Percentiles rank a stretch among this genome's conserved stretches.
Evolutionary conservation across 2,888 invertebrate species (phyloP).

Genomic region (Diachrysia chrysitis): DNA sequence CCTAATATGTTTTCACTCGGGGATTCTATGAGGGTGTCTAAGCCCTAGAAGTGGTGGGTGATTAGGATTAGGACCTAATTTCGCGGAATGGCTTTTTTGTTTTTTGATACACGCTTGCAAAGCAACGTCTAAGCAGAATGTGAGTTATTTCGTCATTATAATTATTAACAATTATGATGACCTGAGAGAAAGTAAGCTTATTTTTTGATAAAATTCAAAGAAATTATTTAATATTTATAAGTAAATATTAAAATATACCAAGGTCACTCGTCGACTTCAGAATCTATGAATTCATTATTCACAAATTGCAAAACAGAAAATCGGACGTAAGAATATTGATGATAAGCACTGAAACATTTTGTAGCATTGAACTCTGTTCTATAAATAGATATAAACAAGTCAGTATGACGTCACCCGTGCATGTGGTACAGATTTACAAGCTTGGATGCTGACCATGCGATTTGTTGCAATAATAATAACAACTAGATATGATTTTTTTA

Average conservation of each 20-base stretch:
- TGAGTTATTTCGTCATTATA: not conserved
- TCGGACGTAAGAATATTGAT: slow-evolving; percentile 16
- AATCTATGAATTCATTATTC: not conserved
- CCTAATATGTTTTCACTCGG: not conserved
- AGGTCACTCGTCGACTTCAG: not conserved
- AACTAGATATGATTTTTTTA: not conserved
- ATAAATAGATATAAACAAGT: slow-evolving; percentile 55
- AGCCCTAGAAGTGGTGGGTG: not conserved
- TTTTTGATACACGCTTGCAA: not conserved
- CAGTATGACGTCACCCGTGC: slow-evolving; percentile 51
- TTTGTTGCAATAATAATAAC: not conserved
- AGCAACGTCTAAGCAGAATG: too few relatives aligned
- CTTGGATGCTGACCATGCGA: slow-evolving; percentile 20
- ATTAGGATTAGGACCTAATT: not conserved
- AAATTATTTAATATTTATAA: too few relatives aligned
- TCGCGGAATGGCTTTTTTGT: not conserved
- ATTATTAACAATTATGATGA: not conserved
- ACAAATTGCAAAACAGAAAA: slow-evolving; percentile 19
- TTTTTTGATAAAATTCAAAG: not conserved
- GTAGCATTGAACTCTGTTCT: slow-evolving; percentile 60
- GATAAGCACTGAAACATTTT: slow-evolving; percentile 36
- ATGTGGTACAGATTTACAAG: slow-evolving; percentile 47
- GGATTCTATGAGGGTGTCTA: not conserved
- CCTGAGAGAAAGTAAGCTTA: not conserved
- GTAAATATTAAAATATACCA: not conserved